phyloP scores from a whole-genome alignment of 2,888 invertebrate genomes.

The Myopa tessellatipennis region DNA sequence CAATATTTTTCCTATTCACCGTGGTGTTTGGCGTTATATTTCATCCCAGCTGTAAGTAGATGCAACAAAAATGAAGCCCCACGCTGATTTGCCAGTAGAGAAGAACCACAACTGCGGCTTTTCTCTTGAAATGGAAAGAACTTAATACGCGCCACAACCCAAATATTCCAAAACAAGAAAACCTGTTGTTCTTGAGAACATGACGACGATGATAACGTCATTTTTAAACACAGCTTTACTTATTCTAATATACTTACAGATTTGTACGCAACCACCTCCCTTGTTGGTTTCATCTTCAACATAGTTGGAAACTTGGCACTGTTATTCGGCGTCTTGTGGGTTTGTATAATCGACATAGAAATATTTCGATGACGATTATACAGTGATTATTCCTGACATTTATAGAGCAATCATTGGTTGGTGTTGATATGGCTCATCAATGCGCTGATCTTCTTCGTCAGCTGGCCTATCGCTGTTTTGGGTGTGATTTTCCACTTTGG shows the following conservation, averaged over 20 bases:
- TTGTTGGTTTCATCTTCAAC: conserved; percentile 50
- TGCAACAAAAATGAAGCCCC: too few relatives aligned
- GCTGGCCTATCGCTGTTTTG: conserved; percentile 55
- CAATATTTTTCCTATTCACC: conserved; percentile 51
- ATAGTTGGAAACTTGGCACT: conserved; percentile 52
- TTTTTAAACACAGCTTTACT: conserved; percentile 7
- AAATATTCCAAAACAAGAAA: not conserved
- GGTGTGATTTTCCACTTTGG: conserved; percentile 58
- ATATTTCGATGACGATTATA: not conserved
- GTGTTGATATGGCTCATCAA: conserved; percentile 55
- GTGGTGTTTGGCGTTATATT: conserved; percentile 48
- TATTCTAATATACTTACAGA: conserved; percentile 48
- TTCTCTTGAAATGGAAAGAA: too few relatives aligned
- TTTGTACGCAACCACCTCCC: conserved; percentile 34
- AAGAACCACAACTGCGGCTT: too few relatives aligned
- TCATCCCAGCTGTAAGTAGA: conserved; percentile 52
- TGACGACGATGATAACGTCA: conserved; percentile 15
- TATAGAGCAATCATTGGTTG: conserved; percentile 51
- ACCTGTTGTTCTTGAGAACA: not conserved
- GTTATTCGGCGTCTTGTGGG: conserved; percentile 53
- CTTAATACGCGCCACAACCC: not conserved
- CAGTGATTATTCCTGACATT: not conserved
- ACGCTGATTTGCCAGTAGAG: not conserved
- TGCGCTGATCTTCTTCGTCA: conserved; percentile 50
- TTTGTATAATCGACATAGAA: conserved; percentile 42